Evolutionary conservation across 2,888 invertebrate genomes (phyloP).

Genomic region (Pardosa pseudoannulata): DNA sequence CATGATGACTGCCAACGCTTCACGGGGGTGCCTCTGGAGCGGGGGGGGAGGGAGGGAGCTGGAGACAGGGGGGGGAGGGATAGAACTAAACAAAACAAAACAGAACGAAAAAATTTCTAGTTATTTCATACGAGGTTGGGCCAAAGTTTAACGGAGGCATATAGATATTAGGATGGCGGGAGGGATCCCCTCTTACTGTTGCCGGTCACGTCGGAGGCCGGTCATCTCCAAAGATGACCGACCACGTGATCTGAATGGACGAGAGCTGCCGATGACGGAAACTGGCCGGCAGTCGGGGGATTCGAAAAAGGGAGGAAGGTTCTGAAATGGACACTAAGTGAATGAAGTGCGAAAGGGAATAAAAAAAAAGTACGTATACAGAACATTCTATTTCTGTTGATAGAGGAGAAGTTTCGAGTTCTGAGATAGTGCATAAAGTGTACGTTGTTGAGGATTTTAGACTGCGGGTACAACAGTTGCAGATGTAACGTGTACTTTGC

Average conservation of each 20-base stretch:
- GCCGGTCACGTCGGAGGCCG: slow-evolving; percentile 48
- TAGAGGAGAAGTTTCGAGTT: background rate
- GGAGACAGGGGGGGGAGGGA: background rate
- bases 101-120: background rate
- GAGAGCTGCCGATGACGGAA: slow-evolving; percentile 40
- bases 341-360: slow-evolving; percentile 2
- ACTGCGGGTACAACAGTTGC: too few relatives aligned
- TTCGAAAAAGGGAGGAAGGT: slow-evolving; percentile 3
- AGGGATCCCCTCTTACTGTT: background rate
- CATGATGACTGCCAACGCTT: background rate
- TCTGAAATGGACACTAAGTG: slow-evolving; percentile 7
- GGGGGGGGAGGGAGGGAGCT: background rate
- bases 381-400: background rate
- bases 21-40: background rate
- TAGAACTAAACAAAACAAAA: background rate
- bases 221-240: slow-evolving; percentile 64
- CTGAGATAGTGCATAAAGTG: too few relatives aligned
- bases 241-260: slow-evolving; percentile 39
- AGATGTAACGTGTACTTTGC: too few relatives aligned
- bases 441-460: too few relatives aligned
- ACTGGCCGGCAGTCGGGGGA: slow-evolving; percentile 25
- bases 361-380: too few relatives aligned
- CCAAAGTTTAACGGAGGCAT: slow-evolving; percentile 17
- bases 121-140: slow-evolving; percentile 7
- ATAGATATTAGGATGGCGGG: background rate